Base-by-base conservation (phyloP, 2,113 vertebrate species). In the Pipa parva region DNA sequence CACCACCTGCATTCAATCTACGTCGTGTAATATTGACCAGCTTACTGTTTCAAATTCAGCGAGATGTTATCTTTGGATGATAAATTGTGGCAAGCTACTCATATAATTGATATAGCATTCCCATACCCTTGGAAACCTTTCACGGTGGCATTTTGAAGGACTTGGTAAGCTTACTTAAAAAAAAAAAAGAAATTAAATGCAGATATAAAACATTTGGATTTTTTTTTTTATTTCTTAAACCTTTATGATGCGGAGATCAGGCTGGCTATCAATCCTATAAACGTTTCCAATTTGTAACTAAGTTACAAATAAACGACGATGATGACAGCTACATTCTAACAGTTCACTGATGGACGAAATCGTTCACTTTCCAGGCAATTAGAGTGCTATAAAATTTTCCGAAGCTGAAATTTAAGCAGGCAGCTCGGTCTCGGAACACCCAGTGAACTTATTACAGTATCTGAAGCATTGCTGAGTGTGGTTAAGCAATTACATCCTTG, bases 61-160 rank as follows among this genome's bases (percentile, higher is more conserved):
- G 36, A 81, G 90, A 93, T 90, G 78, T 57, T 90, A 91, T 91
- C 88, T 82, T 62, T 74, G 73, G 77, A 80, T 82, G 85, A 90
- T 85, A 83, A 90, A 90, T 84, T 74, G 61, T 71, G 77, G 73
- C 79, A 73, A 58, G 79, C 77, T 82, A 75, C 69, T 74, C 80
- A 73, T 76, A 84, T 83, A 90, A 94, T 90, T 91, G 91, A 93
- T 90, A 84, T 75, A 57, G 55, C 84, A 84, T 81, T 76, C 73
- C 42, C 45, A 11, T 63, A 80, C 84, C 88, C 80, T 74, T 36
- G 59, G 84, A 81, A 83, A 85, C 85, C 84, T 88, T 89, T 89
- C 86, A 75, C 72, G 75, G 63, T 78, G 73, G 71, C 77, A 83
- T 85, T 90, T 87, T 86, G 87, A 92, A 91, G 85, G 78, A 81